Evolutionary conservation across 2,113 vertebrate genomes (phyloP).

Genomic region (Ammospiza nelsoni): DNA sequence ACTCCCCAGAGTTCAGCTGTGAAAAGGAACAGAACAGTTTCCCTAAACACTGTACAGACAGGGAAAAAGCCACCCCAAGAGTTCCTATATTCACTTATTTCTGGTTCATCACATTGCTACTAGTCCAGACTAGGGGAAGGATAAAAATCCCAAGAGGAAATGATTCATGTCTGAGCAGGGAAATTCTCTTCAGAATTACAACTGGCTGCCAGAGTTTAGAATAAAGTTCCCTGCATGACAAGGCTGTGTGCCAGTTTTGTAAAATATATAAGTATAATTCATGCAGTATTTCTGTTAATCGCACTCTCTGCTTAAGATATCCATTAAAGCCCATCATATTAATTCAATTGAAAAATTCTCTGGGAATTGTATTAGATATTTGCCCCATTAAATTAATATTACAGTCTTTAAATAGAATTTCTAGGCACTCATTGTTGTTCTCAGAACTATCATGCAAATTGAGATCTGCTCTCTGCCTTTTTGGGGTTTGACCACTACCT

Average conservation of each 20-base stretch:
- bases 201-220: conserved; percentile 59
- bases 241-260: conserved; percentile 27
- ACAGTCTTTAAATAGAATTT: conserved; percentile 67
- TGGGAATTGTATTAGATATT: conserved; percentile 72
- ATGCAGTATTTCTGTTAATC: conserved; percentile 66
- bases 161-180: conserved; percentile 37
- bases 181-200: conserved; percentile 61
- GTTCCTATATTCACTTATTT: not conserved
- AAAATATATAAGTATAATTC: conserved; percentile 65
- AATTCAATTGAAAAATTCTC: conserved; percentile 78
- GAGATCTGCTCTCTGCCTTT: conserved; percentile 58
- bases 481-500: conserved; percentile 26
- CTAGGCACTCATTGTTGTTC: conserved; percentile 61
- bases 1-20: not conserved
- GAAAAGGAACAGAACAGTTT: not conserved
- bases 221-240: conserved; percentile 14
- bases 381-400: conserved; percentile 74
- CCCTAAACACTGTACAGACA: not conserved
- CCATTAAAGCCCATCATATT: conserved; percentile 66
- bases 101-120: not conserved
- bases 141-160: conserved; percentile 16
- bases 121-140: not conserved
- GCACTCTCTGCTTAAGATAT: conserved; percentile 62
- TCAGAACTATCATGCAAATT: conserved; percentile 71
- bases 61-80: not conserved